phyloP scores from a whole-genome alignment of 2,113 vertebrate genomes.

The Vombatus ursinus region DNA sequence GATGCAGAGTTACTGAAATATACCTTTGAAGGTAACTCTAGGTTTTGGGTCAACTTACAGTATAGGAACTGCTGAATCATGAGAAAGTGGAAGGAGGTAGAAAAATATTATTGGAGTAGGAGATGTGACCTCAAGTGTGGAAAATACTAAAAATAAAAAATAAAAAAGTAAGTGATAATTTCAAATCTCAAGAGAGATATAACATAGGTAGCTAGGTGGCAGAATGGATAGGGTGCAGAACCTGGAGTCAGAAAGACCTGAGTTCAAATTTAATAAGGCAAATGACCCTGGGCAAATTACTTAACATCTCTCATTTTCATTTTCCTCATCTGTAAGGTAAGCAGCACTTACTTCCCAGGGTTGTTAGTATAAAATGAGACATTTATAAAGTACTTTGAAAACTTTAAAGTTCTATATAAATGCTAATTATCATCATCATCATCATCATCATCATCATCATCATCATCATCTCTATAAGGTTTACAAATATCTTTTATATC shows the following conservation, averaged over 20 bases:
- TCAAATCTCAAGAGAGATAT: not conserved
- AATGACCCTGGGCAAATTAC: not conserved
- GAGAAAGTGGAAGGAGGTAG: not conserved
- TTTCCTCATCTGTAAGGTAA: not conserved
- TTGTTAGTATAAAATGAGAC: not conserved
- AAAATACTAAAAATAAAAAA: not conserved
- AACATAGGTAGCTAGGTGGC: not conserved
- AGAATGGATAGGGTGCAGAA: not conserved
- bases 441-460: too few species aligned
- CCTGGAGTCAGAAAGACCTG: not conserved
- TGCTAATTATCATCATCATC: not conserved
- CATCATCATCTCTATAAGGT: not conserved
- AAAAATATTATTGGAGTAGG: not conserved
- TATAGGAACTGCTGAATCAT: not conserved
- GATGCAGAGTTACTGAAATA: not conserved
- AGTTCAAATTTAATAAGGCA: not conserved
- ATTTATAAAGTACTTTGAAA: not conserved
- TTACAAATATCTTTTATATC: not conserved
- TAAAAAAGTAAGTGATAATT: conserved; percentile 11
- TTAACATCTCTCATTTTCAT: not conserved
- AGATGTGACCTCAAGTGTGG: not conserved
- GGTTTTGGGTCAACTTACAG: not conserved
- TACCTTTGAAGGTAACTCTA: conserved; percentile 31
- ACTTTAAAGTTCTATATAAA: not conserved
- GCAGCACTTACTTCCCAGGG: not conserved